phyloP scores from a whole-genome alignment of 1,140 invertebrate genomes.

The Penaeus indicus region DNA sequence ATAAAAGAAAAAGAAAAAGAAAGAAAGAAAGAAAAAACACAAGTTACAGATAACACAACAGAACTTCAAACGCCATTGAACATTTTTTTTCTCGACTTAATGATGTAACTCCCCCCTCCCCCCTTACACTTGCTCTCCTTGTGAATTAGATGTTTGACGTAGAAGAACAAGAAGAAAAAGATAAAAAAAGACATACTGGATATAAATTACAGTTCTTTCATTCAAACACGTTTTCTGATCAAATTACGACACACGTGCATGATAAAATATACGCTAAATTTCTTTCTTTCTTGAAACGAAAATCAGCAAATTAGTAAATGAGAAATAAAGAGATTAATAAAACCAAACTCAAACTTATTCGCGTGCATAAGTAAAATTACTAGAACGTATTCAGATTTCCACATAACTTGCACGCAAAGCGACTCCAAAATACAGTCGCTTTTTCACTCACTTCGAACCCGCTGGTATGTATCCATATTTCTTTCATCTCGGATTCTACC shows the following conservation, averaged over 20 bases:
- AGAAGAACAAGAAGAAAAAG: too few relatives aligned
- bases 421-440: background rate
- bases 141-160: too few relatives aligned
- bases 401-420: background rate
- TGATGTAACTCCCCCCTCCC: too few relatives aligned
- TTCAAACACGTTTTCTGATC: too few relatives aligned
- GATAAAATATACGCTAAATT: too few relatives aligned
- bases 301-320: background rate
- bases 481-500: background rate
- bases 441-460: background rate
- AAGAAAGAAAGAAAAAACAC: background rate
- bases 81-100: too few relatives aligned
- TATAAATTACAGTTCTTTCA: too few relatives aligned
- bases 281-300: background rate
- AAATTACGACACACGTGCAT: too few relatives aligned
- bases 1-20: too few relatives aligned
- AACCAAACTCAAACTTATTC: conserved; percentile 7
- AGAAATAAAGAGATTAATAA: background rate
- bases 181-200: too few relatives aligned
- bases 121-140: too few relatives aligned
- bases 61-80: background rate
- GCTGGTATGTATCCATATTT: background rate
- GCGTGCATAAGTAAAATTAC: background rate
- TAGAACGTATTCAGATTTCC: conserved; percentile 8
- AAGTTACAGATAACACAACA: background rate